Percentiles rank a stretch among this genome's conserved stretches.
Conservation (phyloP, 2,113 vertebrate species). For the Myotis lucifugus region DNA sequence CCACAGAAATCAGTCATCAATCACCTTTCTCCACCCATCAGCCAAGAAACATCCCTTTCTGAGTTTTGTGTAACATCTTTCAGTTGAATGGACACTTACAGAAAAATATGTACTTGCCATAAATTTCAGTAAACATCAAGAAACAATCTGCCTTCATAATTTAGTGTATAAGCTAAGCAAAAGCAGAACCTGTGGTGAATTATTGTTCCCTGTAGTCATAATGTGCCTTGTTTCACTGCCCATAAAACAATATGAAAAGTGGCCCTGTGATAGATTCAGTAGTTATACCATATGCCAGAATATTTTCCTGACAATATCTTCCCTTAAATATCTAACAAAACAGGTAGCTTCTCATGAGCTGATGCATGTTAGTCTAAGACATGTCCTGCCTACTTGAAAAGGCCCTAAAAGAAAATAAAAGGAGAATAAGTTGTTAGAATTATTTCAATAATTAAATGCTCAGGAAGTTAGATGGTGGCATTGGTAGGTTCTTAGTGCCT, state of each 20-base stretch:
- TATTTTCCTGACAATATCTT: conserved; percentile 64
- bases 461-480: neutral
- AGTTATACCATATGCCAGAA: conserved; percentile 64
- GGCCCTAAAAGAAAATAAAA: neutral
- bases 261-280: conserved; percentile 67
- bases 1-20: neutral
- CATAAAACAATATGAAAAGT: conserved; percentile 77
- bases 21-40: neutral
- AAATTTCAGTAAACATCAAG: conserved; percentile 70
- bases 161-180: conserved; percentile 61
- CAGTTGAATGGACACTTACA: conserved; percentile 69
- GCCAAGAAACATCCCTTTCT: neutral
- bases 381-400: conserved; percentile 26
- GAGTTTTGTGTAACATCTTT: conserved; percentile 59
- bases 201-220: conserved; percentile 63
- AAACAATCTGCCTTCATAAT: conserved; percentile 75
- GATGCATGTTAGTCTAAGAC: neutral
- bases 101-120: conserved; percentile 60
- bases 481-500: neutral
- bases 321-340: conserved; percentile 52
- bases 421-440: conserved; percentile 22
- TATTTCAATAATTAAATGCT: conserved; percentile 34
- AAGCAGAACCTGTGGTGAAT: conserved; percentile 66
- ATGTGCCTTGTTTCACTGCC: conserved; percentile 65
- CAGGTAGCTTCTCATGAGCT: conserved; percentile 11